Conservation (phyloP, 64 coral and sea anemone species). For the Pocillopora verrucosa region DNA sequence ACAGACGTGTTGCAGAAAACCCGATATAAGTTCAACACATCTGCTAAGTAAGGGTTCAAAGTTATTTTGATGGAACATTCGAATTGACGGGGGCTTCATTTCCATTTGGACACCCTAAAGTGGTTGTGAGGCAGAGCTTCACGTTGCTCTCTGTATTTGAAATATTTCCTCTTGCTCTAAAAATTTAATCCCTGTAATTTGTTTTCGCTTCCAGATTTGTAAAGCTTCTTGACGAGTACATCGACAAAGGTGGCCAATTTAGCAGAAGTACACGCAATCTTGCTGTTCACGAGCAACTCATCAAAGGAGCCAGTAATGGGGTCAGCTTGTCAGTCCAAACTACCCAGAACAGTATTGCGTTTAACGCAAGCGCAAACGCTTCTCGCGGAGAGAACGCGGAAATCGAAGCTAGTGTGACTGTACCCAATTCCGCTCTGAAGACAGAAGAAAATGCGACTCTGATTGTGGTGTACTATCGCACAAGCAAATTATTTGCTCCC, state of each 20-base stretch:
- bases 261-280: constrained; percentile 76
- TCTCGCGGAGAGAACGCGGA: constrained; percentile 10
- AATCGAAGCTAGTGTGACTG: constrained; percentile 43
- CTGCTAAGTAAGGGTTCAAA: constrained; percentile 59
- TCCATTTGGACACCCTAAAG: too few species aligned
- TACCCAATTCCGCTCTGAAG: constrained; percentile 46
- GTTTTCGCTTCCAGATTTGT: constrained; percentile 63
- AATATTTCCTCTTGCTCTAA: too few species aligned
- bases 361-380: constrained; percentile 60
- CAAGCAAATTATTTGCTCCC: constrained; percentile 73
- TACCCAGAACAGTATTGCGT: constrained; percentile 37
- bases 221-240: constrained; percentile 76
- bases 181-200: background rate
- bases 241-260: constrained; percentile 93
- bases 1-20: constrained; percentile 53
- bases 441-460: constrained; percentile 57
- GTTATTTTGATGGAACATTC: background rate
- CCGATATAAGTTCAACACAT: constrained; percentile 78
- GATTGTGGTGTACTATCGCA: constrained; percentile 96
- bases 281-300: constrained; percentile 50
- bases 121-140: background rate
- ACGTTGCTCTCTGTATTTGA: background rate
- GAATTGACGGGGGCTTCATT: background rate
- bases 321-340: constrained; percentile 46
- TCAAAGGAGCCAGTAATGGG: constrained; percentile 29